Evolutionary conservation across 2,113 vertebrate genomes (phyloP).

Genomic region (Macrotis lagotis): DNA sequence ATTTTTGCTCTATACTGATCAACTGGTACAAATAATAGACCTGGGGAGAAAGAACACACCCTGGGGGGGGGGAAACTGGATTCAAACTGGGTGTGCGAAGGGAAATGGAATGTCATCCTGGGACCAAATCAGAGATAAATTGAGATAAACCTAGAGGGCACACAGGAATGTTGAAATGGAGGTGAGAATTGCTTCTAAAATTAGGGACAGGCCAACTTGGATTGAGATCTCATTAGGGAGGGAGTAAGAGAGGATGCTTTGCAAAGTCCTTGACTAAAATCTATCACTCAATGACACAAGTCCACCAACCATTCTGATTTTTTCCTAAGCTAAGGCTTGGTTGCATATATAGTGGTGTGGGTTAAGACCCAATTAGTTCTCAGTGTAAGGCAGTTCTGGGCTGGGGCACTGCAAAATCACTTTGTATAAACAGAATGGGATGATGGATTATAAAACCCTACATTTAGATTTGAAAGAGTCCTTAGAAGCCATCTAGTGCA

Average conservation of each 20-base stretch:
- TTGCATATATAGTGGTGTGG: background rate
- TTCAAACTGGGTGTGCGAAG: background rate
- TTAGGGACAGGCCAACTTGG: background rate
- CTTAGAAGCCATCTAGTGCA: background rate
- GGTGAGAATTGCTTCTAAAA: background rate
- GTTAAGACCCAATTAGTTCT: background rate
- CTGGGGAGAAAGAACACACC: background rate
- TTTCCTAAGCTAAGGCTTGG: background rate
- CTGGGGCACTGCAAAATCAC: too few species aligned
- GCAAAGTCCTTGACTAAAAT: background rate
- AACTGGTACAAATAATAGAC: background rate
- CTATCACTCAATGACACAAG: background rate
- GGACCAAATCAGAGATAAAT: background rate
- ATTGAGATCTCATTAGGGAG: background rate
- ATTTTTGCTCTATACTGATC: background rate
- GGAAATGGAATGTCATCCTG: background rate
- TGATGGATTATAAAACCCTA: background rate
- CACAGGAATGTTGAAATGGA: background rate
- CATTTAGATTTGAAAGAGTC: background rate
- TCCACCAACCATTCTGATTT: background rate
- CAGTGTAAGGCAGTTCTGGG: background rate
- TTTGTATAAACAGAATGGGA: background rate
- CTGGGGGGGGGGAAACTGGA: background rate
- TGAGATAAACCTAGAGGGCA: background rate
- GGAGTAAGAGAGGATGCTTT: background rate